Percentiles rank a stretch among this genome's conserved stretches.
These are phyloP conservation scores for Sigmodon hispidus DNA, from an alignment of 2,113 vertebrate genomes.

Conservation along the genomic window DNA sequence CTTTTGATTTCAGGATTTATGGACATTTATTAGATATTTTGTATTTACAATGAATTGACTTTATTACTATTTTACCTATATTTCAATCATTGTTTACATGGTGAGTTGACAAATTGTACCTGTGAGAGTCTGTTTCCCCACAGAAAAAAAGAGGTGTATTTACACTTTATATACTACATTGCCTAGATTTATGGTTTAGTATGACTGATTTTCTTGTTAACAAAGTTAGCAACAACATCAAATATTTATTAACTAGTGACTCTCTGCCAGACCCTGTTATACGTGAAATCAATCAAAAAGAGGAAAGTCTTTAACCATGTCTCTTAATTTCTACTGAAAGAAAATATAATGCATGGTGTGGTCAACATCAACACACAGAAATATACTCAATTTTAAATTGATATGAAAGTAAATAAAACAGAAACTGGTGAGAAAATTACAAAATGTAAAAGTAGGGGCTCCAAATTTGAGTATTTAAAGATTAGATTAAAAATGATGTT, in stretches of 20 bases:
- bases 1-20: neutral
- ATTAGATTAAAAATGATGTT: neutral
- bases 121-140: neutral
- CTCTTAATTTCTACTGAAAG: neutral
- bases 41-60: neutral
- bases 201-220: neutral
- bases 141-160: neutral
- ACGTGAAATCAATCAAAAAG: neutral
- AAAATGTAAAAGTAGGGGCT: neutral
- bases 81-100: too few species aligned
- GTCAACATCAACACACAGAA: neutral
- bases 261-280: neutral
- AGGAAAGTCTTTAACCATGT: neutral
- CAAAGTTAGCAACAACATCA: neutral
- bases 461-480: neutral
- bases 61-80: neutral
- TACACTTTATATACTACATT: neutral
- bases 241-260: neutral
- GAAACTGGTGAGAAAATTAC: neutral
- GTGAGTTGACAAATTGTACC: neutral
- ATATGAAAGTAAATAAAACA: neutral
- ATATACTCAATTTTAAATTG: neutral
- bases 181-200: neutral
- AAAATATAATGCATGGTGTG: neutral
- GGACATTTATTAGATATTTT: neutral